Conservation (phyloP, 2,797 vertebrate species). For the Octomys mimax region DNA sequence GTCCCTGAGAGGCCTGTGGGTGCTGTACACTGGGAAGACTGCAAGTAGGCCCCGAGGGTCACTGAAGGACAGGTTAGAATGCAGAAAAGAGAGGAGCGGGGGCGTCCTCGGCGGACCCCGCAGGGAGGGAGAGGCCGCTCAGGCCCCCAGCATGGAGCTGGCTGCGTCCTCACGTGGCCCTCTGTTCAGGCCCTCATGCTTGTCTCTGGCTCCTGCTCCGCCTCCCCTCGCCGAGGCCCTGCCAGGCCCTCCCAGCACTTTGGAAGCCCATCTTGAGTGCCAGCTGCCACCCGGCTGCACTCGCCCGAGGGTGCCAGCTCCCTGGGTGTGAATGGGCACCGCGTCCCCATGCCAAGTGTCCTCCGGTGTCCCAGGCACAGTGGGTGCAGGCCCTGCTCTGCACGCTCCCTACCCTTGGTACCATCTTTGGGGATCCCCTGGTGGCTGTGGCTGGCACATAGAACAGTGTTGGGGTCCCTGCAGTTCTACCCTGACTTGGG, state of each 20-base stretch:
- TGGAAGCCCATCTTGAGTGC: not conserved
- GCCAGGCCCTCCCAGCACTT: not conserved
- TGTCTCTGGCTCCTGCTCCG: not conserved
- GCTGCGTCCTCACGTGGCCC: not conserved
- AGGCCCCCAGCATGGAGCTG: not conserved
- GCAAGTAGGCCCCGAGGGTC: not conserved
- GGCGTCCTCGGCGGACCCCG: not conserved
- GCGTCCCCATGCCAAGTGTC: not conserved
- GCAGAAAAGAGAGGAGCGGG: not conserved
- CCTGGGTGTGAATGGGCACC: not conserved
- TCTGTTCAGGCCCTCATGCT: not conserved
- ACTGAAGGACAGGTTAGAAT: not conserved
- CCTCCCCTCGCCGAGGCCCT: not conserved
- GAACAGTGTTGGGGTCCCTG: not conserved
- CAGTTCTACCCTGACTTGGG: not conserved
- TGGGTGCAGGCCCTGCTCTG: not conserved
- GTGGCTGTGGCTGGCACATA: not conserved
- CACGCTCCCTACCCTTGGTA: not conserved
- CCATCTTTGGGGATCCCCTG: not conserved
- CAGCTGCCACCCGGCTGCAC: not conserved
- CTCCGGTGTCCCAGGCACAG: not conserved
- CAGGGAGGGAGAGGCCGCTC: not conserved
- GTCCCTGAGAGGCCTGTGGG: not conserved
- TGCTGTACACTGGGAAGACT: not conserved
- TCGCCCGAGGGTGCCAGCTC: not conserved